A percentile compares a stretch with the other conserved stretches of the same genome.
Evolutionary conservation across 1,140 invertebrate species (phyloP).

Genomic region (Atta texana): DNA sequence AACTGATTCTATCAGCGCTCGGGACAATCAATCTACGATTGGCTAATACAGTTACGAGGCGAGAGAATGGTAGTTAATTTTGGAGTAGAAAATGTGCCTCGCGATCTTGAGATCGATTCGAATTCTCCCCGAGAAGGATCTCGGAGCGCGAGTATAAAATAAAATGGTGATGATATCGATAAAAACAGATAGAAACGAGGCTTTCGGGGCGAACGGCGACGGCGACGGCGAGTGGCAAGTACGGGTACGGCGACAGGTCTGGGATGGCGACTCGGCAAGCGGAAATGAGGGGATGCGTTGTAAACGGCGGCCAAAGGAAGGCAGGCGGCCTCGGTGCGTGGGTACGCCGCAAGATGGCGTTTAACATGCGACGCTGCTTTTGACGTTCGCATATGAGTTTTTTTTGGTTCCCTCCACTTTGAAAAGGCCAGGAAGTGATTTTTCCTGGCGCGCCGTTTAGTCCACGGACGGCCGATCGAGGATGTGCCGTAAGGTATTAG

Average conservation of each 20-base stretch:
- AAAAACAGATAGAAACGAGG: not conserved
- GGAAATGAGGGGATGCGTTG: constrained; percentile 27
- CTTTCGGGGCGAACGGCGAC: not conserved
- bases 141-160: not conserved
- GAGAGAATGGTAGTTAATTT: not conserved
- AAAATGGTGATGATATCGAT: too few species aligned
- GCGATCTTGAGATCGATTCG: not conserved
- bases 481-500: constrained; percentile 68
- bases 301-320: constrained; percentile 13
- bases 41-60: not conserved
- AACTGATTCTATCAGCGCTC: not conserved
- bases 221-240: too few species aligned
- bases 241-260: too few species aligned
- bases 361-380: constrained; percentile 81
- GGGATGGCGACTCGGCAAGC: not conserved
- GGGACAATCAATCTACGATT: not conserved
- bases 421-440: constrained; percentile 74
- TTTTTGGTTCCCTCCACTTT: constrained; percentile 72
- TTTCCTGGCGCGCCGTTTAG: constrained; percentile 69
- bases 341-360: constrained; percentile 78
- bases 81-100: not conserved
- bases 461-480: constrained; percentile 61
- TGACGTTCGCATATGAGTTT: constrained; percentile 80
- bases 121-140: not conserved
- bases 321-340: not conserved